Conservation (phyloP, 2,797 vertebrate genomes). For the Sarcoramphus papa region DNA sequence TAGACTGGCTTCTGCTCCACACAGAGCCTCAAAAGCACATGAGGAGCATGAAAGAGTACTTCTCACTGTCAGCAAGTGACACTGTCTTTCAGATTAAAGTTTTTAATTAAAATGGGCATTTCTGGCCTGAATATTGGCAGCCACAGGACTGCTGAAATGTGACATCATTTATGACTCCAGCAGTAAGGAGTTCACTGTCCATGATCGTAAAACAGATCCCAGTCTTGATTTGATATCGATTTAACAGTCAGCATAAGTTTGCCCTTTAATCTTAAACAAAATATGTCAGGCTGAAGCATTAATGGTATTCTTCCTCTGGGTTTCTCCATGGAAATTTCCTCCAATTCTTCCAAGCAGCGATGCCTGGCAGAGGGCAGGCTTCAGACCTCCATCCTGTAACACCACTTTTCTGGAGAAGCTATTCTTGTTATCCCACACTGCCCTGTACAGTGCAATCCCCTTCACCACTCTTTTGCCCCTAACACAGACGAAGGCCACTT, state of each 20-base stretch:
- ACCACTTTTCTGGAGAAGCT: neutral
- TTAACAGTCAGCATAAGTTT: conserved; percentile 72
- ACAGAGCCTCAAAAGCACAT: neutral
- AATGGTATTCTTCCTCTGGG: conserved; percentile 18
- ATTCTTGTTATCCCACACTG: neutral
- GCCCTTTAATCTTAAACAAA: conserved; percentile 70
- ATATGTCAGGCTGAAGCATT: conserved; percentile 60
- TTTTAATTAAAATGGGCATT: conserved; percentile 70
- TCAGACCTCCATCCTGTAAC: neutral
- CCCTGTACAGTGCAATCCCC: neutral
- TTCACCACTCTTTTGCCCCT: neutral
- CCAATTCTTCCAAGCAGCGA: neutral
- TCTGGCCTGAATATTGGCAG: conserved; percentile 58
- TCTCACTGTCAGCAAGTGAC: conserved; percentile 44
- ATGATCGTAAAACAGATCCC: conserved; percentile 69
- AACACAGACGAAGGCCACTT: neutral
- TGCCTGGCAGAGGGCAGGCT: neutral
- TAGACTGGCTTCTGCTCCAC: neutral
- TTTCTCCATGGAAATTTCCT: conserved; percentile 22
- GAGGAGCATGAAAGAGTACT: neutral
- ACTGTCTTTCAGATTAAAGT: conserved; percentile 54
- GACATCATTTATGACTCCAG: conserved; percentile 71
- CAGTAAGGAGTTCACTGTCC: conserved; percentile 58
- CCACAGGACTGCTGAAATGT: conserved; percentile 53
- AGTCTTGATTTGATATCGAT: conserved; percentile 76